These are phyloP conservation scores for Proterorhinus semilunaris DNA, from an alignment of 2,113 vertebrate species.

Conservation along the genomic window DNA sequence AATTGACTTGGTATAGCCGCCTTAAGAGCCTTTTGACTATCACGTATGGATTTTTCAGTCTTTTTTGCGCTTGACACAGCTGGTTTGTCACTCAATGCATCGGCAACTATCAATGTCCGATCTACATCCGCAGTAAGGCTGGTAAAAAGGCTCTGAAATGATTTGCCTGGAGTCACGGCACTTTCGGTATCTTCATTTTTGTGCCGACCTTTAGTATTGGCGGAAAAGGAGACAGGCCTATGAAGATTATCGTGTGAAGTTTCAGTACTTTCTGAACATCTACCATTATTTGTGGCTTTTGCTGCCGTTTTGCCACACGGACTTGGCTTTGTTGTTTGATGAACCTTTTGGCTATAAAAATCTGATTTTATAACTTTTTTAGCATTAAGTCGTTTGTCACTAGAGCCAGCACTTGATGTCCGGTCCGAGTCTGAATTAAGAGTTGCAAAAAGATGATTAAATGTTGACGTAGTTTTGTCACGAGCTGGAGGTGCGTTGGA, in stretches of 20 bases:
- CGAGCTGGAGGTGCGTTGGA: background rate
- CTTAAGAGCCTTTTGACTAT: background rate
- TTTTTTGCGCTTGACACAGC: background rate
- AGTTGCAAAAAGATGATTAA: background rate
- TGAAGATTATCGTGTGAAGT: too few species aligned
- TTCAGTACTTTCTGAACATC: too few species aligned
- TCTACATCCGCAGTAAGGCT: background rate
- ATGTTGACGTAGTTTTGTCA: background rate
- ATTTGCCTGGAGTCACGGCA: background rate
- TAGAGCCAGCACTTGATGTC: background rate
- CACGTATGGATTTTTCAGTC: background rate
- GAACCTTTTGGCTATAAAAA: background rate
- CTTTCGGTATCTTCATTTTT: background rate
- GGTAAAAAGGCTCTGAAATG: background rate
- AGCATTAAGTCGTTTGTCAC: background rate
- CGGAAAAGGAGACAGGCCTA: too few species aligned
- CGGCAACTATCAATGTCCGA: background rate
- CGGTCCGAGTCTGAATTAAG: background rate
- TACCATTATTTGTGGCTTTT: background rate
- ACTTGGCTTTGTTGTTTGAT: background rate
- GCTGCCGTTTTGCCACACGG: background rate
- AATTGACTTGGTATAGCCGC: background rate
- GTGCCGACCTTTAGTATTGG: background rate
- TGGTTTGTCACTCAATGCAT: background rate
- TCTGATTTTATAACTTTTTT: background rate